A percentile compares a stretch with the other conserved stretches of the same genome.
phyloP scores from a whole-genome alignment of 2,888 invertebrate genomes.

The Tromatobia lineatoria region DNA sequence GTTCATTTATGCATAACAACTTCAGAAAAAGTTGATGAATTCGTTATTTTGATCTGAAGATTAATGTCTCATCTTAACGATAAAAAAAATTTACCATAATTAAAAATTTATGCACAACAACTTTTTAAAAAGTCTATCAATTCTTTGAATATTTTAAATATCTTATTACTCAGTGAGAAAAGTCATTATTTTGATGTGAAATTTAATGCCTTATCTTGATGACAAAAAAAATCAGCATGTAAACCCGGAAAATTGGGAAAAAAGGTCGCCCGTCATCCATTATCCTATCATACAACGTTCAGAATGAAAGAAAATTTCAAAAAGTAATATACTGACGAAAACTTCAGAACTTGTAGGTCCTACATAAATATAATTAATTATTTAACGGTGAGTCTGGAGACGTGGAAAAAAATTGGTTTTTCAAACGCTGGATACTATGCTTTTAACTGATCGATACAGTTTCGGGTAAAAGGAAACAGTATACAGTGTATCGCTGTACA shows the following conservation, averaged over 20 bases:
- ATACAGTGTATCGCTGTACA: conserved; percentile 9
- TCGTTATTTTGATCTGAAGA: too few relatives aligned
- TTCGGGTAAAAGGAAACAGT: conserved; percentile 52
- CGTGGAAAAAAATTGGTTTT: conserved; percentile 46
- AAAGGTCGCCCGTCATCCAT: not conserved
- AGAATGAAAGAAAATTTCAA: conserved; percentile 27
- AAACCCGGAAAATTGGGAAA: not conserved
- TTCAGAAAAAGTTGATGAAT: too few relatives aligned
- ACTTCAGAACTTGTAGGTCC: conserved; percentile 38
- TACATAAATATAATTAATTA: conserved; percentile 53
- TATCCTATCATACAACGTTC: not conserved
- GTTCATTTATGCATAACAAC: too few relatives aligned
- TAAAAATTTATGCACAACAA: too few relatives aligned
- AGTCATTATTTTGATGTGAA: not conserved
- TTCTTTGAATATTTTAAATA: too few relatives aligned
- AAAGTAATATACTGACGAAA: not conserved
- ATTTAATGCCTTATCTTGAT: not conserved
- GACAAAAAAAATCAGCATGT: not conserved
- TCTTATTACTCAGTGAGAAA: not conserved
- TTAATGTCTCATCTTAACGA: too few relatives aligned
- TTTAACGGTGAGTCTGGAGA: conserved; percentile 25
- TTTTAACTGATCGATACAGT: conserved; percentile 65
- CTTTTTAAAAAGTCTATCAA: too few relatives aligned
- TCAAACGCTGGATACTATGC: conserved; percentile 72
- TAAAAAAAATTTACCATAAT: too few relatives aligned